Evolutionary conservation across 2,797 vertebrate species (phyloP), one percentile per base, ranked within the genome.

Genomic region (Peromyscus aztecus): DNA sequence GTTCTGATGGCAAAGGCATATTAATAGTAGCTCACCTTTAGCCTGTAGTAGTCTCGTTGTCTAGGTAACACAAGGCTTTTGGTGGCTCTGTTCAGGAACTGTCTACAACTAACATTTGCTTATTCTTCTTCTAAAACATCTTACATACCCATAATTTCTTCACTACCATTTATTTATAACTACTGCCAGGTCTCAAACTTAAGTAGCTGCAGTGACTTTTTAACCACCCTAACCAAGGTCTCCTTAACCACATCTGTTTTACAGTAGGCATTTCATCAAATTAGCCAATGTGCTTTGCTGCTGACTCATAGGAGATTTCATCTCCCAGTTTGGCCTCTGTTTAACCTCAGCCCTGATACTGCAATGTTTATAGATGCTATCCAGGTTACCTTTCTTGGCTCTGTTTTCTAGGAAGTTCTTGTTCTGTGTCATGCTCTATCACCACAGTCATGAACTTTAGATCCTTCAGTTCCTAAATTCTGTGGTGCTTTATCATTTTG

Each of bases 121-220:
- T 40, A 49, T 80, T 61, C 40, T 94, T 95, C 55, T 91, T 67
- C 27, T 27, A 13, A 92, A 92, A 49, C 61, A 43, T 91, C 46
- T 43, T 23, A 23, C 23, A 73, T 13, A 55, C 3, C 4, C 19
- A 65, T 43, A 31, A 4, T 10, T 91, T 88, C 34, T 69, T 81
- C 21, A 37, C n/a, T 24, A 10, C 82, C 13, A 78, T 21, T 61
- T 40, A 78, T 21, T 61, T 40, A 61, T 2, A 89, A n/a, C 10
- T 89, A 31, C 13, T 89, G 34, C 65, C 19, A 77, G 2, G 9
- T 76, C 14, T 89, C n/a, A 73, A 61, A 75, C 61, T 78, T 91
- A 83, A 78, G 37, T 80, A 76, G 40, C 59, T 81, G 52, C 55
- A 90, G 23, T 49, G 52, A 12, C 0, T 52, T 90, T 8, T 9